These are phyloP conservation scores for Camponotus floridanus DNA, from an alignment of 1,140 invertebrate genomes.

Conservation along the genomic window DNA sequence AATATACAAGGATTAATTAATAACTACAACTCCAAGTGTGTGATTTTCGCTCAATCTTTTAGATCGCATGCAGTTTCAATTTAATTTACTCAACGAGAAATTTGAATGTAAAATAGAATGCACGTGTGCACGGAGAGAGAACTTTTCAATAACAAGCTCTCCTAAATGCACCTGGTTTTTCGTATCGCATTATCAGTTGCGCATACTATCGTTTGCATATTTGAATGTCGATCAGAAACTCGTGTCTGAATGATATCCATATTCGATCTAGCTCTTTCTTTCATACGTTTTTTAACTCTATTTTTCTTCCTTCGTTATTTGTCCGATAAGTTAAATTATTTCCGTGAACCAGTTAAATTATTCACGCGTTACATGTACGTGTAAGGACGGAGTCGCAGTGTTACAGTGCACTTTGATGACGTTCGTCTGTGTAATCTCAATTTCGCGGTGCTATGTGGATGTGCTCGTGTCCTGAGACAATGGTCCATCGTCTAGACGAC, in stretches of 20 bases:
- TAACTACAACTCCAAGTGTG: not conserved
- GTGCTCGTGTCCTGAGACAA: conserved; percentile 64
- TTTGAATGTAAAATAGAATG: conserved; percentile 7
- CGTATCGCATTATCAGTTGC: conserved; percentile 42
- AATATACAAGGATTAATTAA: not conserved
- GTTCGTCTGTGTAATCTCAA: conserved; percentile 51
- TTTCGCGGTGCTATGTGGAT: not conserved
- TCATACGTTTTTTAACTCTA: not conserved
- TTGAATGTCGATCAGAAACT: not conserved
- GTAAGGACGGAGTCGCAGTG: not conserved
- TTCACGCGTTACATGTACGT: not conserved
- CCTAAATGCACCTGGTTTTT: conserved; percentile 1
- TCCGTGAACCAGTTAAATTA: conserved; percentile 49
- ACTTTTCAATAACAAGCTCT: not conserved
- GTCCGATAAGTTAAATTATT: conserved; percentile 52
- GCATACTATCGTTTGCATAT: not conserved
- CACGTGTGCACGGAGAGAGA: not conserved
- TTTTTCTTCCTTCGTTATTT: not conserved
- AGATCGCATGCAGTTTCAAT: not conserved
- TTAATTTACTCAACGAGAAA: conserved; percentile 41
- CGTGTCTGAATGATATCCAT: not conserved
- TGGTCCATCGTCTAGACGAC: conserved; percentile 43
- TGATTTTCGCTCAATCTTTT: not conserved
- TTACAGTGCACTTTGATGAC: conserved; percentile 52
- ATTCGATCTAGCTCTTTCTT: not conserved